These are phyloP conservation scores for Eristalinus sepulchralis DNA, from an alignment of 2,888 invertebrate genomes.

Conservation along the genomic window DNA sequence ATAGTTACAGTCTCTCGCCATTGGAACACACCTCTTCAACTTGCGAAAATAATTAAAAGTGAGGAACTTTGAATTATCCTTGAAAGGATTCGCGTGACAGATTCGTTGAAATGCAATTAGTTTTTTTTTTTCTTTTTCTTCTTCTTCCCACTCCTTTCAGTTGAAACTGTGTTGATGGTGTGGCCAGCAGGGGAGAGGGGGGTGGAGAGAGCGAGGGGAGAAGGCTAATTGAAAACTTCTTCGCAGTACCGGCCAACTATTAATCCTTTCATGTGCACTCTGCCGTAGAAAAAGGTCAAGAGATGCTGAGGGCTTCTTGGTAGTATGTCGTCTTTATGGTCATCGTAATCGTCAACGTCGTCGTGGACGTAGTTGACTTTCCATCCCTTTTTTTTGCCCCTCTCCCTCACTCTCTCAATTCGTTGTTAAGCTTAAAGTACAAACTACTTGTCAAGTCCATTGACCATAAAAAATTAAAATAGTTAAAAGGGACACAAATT, in stretches of 20 bases:
- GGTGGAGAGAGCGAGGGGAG: neutral
- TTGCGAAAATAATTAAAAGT: neutral
- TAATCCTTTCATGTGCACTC: conserved; percentile 61
- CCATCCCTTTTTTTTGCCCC: neutral
- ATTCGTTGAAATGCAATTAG: conserved; percentile 60
- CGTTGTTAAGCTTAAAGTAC: conserved; percentile 34
- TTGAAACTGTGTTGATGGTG: neutral
- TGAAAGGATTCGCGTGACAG: conserved; percentile 59
- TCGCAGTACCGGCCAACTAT: conserved; percentile 23
- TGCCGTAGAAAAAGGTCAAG: conserved; percentile 59
- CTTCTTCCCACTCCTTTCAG: neutral
- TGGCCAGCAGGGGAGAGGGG: neutral
- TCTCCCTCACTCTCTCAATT: neutral
- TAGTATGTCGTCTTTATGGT: conserved; percentile 35
- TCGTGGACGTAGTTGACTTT: neutral
- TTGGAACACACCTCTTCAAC: neutral
- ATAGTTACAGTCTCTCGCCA: neutral
- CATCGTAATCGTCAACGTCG: neutral
- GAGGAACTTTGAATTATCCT: conserved; percentile 48
- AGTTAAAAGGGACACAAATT: conserved; percentile 60
- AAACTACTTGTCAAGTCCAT: conserved; percentile 65
- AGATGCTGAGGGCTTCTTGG: conserved; percentile 38
- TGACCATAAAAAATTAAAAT: conserved; percentile 69
- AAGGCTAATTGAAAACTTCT: conserved; percentile 53
- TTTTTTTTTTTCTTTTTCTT: no score